Evolutionary conservation across 2,113 vertebrate genomes (phyloP), one percentile per base, ranked within the genome.

Genomic region (Malurus elegans): DNA sequence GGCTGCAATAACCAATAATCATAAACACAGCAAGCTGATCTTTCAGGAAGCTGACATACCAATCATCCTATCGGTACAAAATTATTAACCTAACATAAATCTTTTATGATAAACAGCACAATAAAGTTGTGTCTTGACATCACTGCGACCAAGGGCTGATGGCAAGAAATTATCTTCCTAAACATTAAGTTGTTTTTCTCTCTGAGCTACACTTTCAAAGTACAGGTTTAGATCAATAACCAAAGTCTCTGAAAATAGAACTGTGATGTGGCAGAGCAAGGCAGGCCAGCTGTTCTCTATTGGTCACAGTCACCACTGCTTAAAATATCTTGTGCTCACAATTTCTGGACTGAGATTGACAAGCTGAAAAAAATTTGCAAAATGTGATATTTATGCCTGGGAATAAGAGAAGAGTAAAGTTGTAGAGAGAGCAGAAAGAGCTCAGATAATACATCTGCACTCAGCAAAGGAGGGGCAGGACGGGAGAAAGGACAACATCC

Each of bases 401-500:
- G 38, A 93, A 54, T 66, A 65, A 69, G 60, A 87, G 40, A 57
- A 31, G 38, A 74, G 32, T 36, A 58, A 81, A 91, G 23, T 25
- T 70, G 47, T 14, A 62, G 56, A 66, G 45, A 56, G 72, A 76
- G 53, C 50, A 95, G 44, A 65, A 74, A 54, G 62, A 44, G 29
- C 66, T 50, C 54, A 64, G 75, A 79, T 40, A 79, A 56, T 87
- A 78, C 44, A 83, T 82, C 56, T 92, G 64, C 56, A 64, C 64
- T 89, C 18, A 57, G 79, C 64, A 80, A 90, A 94, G 71, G 20
- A 70, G 21, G 40, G 21, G 40, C 48, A 15, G 38, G 78, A 38
- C 2, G 1, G 67, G 67, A 66, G 85, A 94, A 94, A 83, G 64
- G 85, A 83, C 81, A 88, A 85, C 87, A 89, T 96, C 89, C 91